Evolutionary conservation across 2,888 invertebrate species (phyloP).

Genomic region (Apamea epomidion): DNA sequence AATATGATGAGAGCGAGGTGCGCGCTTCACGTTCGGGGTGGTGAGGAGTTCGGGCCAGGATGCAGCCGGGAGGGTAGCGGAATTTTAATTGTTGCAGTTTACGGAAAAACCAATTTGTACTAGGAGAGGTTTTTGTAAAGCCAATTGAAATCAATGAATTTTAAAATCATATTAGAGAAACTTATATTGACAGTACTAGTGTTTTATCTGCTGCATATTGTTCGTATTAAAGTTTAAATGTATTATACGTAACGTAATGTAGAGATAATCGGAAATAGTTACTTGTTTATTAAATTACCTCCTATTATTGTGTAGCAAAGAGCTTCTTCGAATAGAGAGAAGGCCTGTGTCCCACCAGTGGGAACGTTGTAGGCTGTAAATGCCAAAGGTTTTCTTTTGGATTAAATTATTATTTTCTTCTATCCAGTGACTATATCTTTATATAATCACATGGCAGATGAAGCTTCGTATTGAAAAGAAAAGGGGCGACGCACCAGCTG

Average conservation of each 20-base stretch:
- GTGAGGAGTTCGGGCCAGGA: constrained; percentile 67
- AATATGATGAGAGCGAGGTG: constrained; percentile 83
- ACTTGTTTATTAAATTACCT: neutral
- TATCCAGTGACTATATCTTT: neutral
- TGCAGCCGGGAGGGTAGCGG: constrained; percentile 39
- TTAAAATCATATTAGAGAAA: neutral
- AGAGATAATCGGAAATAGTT: neutral
- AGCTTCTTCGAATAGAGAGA: neutral
- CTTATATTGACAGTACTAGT: neutral
- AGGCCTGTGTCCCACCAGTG: neutral
- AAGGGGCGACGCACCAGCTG: neutral
- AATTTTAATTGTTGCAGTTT: neutral
- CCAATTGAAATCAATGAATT: neutral
- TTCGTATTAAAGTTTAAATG: neutral
- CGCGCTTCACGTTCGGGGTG: constrained; percentile 69
- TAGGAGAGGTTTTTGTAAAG: neutral
- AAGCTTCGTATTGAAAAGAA: neutral
- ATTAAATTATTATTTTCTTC: neutral
- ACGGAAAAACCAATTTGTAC: no score
- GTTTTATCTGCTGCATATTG: neutral
- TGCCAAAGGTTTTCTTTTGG: neutral
- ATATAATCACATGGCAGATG: neutral
- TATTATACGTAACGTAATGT: neutral
- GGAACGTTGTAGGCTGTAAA: neutral
- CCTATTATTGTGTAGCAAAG: neutral